phyloP scores from a whole-genome alignment of 2,797 vertebrate genomes.

The Cyprinella venusta region DNA sequence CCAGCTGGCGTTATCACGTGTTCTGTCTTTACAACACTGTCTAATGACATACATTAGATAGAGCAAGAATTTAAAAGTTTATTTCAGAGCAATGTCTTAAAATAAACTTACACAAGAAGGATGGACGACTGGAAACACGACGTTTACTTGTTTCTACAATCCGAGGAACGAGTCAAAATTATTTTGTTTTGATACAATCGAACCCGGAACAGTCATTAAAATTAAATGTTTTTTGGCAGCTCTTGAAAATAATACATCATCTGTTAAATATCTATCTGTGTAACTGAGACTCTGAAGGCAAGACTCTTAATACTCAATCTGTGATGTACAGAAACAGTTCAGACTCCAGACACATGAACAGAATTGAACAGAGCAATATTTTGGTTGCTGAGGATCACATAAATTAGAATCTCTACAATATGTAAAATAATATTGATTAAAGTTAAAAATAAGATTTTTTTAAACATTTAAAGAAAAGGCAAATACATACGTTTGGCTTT shows the following conservation, averaged over 20 bases:
- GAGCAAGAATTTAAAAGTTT: neutral
- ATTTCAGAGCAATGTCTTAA: neutral
- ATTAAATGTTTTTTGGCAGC: neutral
- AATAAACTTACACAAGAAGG: neutral
- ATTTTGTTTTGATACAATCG: neutral
- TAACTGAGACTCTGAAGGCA: slow-evolving; percentile 14
- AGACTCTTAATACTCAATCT: neutral
- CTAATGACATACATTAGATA: neutral
- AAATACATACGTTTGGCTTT: slow-evolving; percentile 55
- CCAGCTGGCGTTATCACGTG: neutral
- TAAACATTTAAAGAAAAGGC: slow-evolving; percentile 55
- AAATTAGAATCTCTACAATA: slow-evolving; percentile 61
- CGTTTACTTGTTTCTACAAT: neutral
- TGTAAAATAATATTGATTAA: slow-evolving; percentile 58
- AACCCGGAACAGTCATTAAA: neutral
- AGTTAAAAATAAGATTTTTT: slow-evolving; percentile 58
- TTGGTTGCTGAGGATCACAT: slow-evolving; percentile 59
- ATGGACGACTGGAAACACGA: neutral
- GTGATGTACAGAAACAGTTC: slow-evolving; percentile 35
- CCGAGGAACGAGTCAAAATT: neutral
- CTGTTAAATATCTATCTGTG: slow-evolving; percentile 11
- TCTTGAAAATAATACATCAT: neutral
- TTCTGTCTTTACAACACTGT: too few relatives aligned
- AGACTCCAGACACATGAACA: slow-evolving; percentile 60
- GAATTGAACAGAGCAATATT: slow-evolving; percentile 71